Percentiles rank a stretch among this genome's conserved stretches.
Evolutionary conservation across 2,113 vertebrate genomes (phyloP).

Genomic region (Nibea coibor): DNA sequence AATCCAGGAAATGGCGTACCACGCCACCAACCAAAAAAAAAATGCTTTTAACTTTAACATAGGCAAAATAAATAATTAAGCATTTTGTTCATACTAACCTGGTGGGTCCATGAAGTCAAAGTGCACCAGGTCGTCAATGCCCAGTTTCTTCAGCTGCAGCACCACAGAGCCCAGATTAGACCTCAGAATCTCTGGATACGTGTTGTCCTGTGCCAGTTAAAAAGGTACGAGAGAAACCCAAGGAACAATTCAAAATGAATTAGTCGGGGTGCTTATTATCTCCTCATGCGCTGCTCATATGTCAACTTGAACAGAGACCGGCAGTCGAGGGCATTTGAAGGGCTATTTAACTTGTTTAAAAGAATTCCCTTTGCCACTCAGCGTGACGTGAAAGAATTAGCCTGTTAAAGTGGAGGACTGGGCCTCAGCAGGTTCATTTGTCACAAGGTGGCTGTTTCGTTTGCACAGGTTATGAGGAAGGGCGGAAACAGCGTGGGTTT

Average conservation of each 20-base stretch:
- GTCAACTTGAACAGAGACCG: slow-evolving; percentile 58
- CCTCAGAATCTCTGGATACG: slow-evolving; percentile 96
- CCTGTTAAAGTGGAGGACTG: slow-evolving; percentile 57
- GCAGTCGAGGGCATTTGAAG: slow-evolving; percentile 60
- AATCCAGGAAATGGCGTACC: background rate
- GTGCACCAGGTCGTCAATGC: slow-evolving; percentile 97
- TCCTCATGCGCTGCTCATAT: slow-evolving; percentile 57
- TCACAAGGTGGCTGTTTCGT: slow-evolving; percentile 53
- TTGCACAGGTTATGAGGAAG: slow-evolving; percentile 43
- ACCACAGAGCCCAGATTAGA: slow-evolving; percentile 97
- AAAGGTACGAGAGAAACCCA: slow-evolving; percentile 8
- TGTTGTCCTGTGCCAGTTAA: slow-evolving; percentile 89
- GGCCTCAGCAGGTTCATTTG: slow-evolving; percentile 63
- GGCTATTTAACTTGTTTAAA: slow-evolving; percentile 75
- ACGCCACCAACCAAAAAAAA: background rate
- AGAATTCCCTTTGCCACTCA: slow-evolving; percentile 59
- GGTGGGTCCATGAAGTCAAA: slow-evolving; percentile 99
- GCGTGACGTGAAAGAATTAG: slow-evolving; percentile 68
- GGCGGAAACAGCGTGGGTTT: slow-evolving; percentile 25
- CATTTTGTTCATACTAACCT: slow-evolving; percentile 82
- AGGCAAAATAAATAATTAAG: too few relatives aligned
- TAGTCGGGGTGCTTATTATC: slow-evolving; percentile 64
- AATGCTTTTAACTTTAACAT: too few relatives aligned
- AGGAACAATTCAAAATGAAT: slow-evolving; percentile 64
- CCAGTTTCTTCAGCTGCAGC: slow-evolving; percentile 96